phyloP scores from a whole-genome alignment of 2,797 vertebrate species.

The Amazona finschi region DNA sequence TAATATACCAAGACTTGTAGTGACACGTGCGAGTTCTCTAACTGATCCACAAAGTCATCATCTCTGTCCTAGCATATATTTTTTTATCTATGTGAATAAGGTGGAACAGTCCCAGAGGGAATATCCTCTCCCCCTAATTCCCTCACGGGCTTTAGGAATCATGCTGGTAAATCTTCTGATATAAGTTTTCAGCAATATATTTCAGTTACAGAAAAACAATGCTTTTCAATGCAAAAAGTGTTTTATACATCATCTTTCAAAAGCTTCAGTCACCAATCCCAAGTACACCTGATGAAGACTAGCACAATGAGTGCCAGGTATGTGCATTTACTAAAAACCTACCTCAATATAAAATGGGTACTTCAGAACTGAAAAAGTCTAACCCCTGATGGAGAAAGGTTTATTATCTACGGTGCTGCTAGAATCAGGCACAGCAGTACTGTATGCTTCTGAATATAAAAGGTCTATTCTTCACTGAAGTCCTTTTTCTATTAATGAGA shows the following conservation, averaged over 20 bases:
- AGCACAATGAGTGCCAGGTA: not conserved
- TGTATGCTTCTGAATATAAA: slow-evolving; percentile 31
- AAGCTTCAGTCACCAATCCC: not conserved
- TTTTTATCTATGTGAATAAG: not conserved
- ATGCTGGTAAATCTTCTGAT: not conserved
- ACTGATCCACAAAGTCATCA: not conserved
- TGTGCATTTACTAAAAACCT: slow-evolving; percentile 2
- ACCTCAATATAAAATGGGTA: not conserved
- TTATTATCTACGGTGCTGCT: slow-evolving; percentile 41
- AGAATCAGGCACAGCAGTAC: slow-evolving; percentile 15
- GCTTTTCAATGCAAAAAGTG: not conserved
- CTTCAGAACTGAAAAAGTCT: slow-evolving; percentile 16
- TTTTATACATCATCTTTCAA: not conserved
- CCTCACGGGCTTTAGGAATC: not conserved
- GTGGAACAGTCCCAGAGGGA: not conserved
- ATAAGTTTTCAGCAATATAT: not conserved
- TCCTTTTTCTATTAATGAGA: slow-evolving; percentile 60
- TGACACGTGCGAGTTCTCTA: fast-evolving
- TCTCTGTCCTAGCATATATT: not conserved
- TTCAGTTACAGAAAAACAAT: not conserved
- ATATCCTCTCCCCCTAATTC: not conserved
- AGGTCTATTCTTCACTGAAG: slow-evolving; percentile 49
- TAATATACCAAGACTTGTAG: not conserved
- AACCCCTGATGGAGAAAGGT: not conserved
- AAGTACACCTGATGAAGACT: not conserved